These are phyloP conservation scores for Aricia agestis DNA, from an alignment of 1,140 invertebrate species.

Conservation along the genomic window DNA sequence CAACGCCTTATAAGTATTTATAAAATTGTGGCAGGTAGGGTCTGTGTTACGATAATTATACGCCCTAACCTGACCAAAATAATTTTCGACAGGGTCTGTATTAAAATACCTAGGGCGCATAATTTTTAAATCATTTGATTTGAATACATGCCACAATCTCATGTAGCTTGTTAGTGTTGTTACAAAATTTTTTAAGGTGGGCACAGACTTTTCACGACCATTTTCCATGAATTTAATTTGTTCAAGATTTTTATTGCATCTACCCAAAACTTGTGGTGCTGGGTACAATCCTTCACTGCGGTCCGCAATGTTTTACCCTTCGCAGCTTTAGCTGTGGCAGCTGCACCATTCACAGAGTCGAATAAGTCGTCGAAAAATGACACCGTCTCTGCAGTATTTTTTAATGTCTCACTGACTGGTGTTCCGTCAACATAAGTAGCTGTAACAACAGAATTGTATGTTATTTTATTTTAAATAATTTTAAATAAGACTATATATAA, in stretches of 20 bases:
- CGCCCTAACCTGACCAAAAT: conserved; percentile 11
- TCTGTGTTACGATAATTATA: conserved; percentile 13
- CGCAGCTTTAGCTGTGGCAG: background rate
- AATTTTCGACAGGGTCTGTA: conserved; percentile 14
- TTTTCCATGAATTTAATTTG: background rate
- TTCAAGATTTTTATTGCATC: background rate
- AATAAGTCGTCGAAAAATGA: conserved; percentile 8
- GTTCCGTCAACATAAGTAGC: conserved; percentile 12
- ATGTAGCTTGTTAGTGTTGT: too few species aligned
- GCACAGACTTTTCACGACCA: too few species aligned
- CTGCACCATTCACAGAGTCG: conserved; percentile 7
- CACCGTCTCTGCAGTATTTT: conserved; percentile 3
- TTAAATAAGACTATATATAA: too few species aligned
- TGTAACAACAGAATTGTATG: background rate
- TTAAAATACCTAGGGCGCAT: conserved; percentile 16
- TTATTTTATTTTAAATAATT: background rate
- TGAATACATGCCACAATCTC: background rate
- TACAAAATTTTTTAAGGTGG: too few species aligned
- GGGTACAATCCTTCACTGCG: background rate
- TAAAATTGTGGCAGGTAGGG: conserved; percentile 8
- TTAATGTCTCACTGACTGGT: background rate
- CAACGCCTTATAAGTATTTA: conserved; percentile 7
- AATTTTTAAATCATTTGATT: conserved; percentile 12
- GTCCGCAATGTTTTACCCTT: background rate
- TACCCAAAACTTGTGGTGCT: background rate